Evolutionary conservation across 2,797 vertebrate species (phyloP).

Genomic region (Gymnoscopelus microlampas): DNA sequence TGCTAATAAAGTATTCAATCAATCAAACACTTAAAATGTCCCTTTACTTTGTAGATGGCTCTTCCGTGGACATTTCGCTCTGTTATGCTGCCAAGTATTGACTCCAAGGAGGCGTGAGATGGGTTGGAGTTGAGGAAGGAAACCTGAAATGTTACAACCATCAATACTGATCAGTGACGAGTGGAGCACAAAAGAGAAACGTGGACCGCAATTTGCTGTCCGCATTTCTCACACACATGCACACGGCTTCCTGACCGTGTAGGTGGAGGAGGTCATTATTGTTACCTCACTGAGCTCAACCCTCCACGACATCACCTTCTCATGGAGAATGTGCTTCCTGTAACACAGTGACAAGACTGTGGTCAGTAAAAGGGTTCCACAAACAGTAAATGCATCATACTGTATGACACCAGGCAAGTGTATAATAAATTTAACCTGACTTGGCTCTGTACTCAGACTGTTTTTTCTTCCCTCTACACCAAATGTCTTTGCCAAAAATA

Average conservation of each 20-base stretch:
- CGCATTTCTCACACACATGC: neutral
- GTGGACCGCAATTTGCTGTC: too few relatives aligned
- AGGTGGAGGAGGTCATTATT: constrained; percentile 25
- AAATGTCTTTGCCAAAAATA: too few relatives aligned
- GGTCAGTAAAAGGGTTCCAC: neutral
- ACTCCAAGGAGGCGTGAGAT: constrained; percentile 41
- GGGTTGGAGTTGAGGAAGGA: constrained; percentile 25
- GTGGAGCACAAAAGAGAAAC: neutral
- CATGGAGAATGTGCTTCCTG: constrained; percentile 58
- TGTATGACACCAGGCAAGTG: neutral
- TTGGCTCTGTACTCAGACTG: too few relatives aligned
- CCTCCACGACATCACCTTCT: constrained; percentile 54
- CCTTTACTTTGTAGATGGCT: constrained; percentile 51
- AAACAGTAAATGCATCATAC: too few relatives aligned
- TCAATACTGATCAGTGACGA: neutral
- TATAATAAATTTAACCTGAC: too few relatives aligned
- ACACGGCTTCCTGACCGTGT: constrained; percentile 6
- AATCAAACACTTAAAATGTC: neutral
- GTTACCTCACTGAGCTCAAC: constrained; percentile 42
- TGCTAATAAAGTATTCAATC: too few relatives aligned
- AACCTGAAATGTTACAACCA: constrained; percentile 23
- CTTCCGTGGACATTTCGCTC: constrained; percentile 30
- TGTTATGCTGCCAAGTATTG: constrained; percentile 30
- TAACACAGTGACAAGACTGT: neutral
- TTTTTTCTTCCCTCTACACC: too few relatives aligned